A percentile compares a stretch with the other conserved stretches of the same genome.
phyloP scores from a whole-genome alignment of 2,797 vertebrate genomes.

The Sebastiscus tertius region DNA sequence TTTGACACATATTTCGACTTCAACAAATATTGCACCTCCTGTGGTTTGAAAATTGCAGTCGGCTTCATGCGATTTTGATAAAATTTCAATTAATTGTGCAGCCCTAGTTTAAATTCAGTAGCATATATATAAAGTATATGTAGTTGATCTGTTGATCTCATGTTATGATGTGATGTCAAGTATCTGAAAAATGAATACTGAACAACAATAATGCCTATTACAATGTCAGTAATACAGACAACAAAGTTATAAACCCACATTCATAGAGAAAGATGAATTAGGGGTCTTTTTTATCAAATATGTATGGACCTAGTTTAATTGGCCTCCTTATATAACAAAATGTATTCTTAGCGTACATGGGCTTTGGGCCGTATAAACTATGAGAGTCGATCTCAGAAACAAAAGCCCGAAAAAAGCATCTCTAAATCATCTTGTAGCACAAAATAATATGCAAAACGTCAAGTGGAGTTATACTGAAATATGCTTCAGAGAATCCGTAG shows the following conservation, averaged over 20 bases:
- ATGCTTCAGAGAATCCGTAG: conserved; percentile 42
- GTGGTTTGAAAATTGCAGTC: too few relatives aligned
- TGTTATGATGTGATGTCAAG: conserved; percentile 15
- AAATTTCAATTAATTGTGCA: background rate
- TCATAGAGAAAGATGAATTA: background rate
- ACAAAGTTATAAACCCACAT: background rate
- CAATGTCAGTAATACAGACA: conserved; percentile 7
- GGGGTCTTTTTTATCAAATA: conserved; percentile 2
- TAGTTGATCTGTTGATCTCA: background rate
- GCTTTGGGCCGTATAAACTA: conserved; percentile 2
- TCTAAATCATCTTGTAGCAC: conserved; percentile 51
- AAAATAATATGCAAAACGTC: conserved; percentile 59
- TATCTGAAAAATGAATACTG: background rate
- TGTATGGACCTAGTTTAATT: conserved; percentile 19
- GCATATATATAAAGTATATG: background rate
- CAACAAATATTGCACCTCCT: too few relatives aligned
- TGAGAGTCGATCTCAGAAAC: conserved; percentile 20
- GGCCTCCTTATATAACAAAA: conserved; percentile 11
- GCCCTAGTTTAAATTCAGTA: background rate
- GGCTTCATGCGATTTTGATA: too few relatives aligned
- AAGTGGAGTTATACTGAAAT: conserved; percentile 36
- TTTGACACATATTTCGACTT: too few relatives aligned
- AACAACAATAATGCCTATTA: background rate
- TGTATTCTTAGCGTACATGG: conserved; percentile 1
- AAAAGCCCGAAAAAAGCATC: conserved; percentile 8